Base-by-base conservation (phyloP, 1,140 invertebrate species). In the Phenacoccus solenopsis region DNA sequence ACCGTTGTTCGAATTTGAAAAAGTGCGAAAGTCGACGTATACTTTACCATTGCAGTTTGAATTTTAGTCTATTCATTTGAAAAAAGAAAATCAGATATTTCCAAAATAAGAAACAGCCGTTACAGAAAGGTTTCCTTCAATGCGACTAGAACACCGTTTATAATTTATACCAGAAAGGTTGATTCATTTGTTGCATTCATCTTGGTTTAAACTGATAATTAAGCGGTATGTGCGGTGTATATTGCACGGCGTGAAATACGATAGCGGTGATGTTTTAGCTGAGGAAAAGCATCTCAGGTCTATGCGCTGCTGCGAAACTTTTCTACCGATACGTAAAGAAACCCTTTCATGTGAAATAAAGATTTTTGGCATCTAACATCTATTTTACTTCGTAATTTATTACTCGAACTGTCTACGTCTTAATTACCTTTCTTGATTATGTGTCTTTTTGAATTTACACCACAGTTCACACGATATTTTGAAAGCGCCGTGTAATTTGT, bases 401-500 rank as follows among this genome's bases (percentile, higher is more conserved):
- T 49, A 49, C 38, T 49, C 38, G 38, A 49, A 49, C 38, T 49
- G 38, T 49, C 38, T 49, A 49, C 38, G 38, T 49, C 38, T 49
- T 49, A 49, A 49, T 49, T 49, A 49, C 38, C 38, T 49, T 49
- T 49, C 38, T 49, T 49, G 38, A 49, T 49, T 49, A 49, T 49
- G 38, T 49, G 38, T 49, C 38, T 49, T 49, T 49, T 49, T 49
- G 38, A 49, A 49, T 49, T 49, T 49, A 49, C 38, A 49, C 38
- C 5, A 49, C 12, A 49, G 20, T 49, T 49, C 38, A 49, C 38
- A 49, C 38, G 38, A 49, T 49, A 49, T 49, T 49, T 49, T 49
- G 38, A 49, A 49, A 49, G 38, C 3, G 38, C 38, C 38, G 38
- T 49, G 38, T 49, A 49, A 49, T 49, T 49, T 49, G 38, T 49